phyloP scores from a whole-genome alignment of 2,797 vertebrate species.

The Dipus sagitta region DNA sequence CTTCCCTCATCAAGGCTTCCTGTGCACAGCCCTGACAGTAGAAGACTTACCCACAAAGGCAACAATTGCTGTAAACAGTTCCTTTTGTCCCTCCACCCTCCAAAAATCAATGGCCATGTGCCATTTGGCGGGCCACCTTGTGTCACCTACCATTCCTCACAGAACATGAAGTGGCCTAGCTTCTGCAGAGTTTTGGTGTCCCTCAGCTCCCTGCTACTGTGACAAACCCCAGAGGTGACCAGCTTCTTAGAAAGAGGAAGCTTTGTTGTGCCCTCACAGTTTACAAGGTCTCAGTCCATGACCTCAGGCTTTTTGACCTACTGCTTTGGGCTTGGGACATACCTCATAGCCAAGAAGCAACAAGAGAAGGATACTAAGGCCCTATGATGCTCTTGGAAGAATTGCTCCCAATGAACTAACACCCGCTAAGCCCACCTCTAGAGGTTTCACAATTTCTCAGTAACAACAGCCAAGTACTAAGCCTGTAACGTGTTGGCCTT shows the following conservation, averaged over 20 bases:
- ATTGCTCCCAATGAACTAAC: no score
- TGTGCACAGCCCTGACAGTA: fast-evolving
- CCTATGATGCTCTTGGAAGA: background rate
- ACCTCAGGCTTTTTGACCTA: background rate
- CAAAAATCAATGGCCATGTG: no score
- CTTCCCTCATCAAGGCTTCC: fast-evolving
- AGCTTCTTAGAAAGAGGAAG: background rate
- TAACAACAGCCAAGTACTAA: background rate
- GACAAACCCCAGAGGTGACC: background rate
- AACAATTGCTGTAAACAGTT: fast-evolving
- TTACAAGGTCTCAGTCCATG: background rate
- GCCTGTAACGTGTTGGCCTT: background rate
- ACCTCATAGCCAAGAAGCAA: no score
- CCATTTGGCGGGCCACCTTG: fast-evolving
- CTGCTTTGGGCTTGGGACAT: background rate
- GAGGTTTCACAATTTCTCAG: background rate
- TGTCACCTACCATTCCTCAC: fast-evolving
- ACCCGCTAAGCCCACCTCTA: no score
- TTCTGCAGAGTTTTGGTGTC: fast-evolving
- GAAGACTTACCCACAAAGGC: background rate
- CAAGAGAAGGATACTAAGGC: background rate
- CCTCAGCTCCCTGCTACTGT: no score
- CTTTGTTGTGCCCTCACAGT: fast-evolving
- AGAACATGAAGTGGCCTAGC: fast-evolving
- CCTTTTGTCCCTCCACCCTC: background rate